A percentile compares a stretch with the other conserved stretches of the same genome.
These are phyloP conservation scores for Ahaetulla prasina DNA, from an alignment of 2,113 vertebrate species.

Conservation along the genomic window DNA sequence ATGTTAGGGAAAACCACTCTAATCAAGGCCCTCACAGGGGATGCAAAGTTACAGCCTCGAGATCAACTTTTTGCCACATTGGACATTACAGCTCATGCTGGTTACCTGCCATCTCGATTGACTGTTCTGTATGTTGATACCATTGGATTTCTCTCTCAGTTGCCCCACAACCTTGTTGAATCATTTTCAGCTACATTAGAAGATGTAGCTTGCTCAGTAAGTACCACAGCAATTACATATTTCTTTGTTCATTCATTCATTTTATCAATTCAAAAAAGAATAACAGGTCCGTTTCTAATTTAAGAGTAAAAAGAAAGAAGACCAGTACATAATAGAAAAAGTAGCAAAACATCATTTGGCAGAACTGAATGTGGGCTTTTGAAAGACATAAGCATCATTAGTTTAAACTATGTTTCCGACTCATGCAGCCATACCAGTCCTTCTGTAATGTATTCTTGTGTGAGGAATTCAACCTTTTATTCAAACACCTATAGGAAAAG, in stretches of 20 bases:
- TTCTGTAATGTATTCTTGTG: not conserved
- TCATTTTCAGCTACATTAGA: constrained; percentile 91
- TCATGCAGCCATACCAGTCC: not conserved
- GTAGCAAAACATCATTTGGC: not conserved
- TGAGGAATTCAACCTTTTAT: not conserved
- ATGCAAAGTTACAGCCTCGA: constrained; percentile 73
- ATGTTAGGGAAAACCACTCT: constrained; percentile 88
- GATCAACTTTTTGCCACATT: constrained; percentile 90
- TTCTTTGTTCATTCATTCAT: not conserved
- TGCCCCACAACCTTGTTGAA: constrained; percentile 87
- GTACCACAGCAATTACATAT: constrained; percentile 17
- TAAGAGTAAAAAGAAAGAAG: not conserved
- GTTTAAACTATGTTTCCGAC: not conserved
- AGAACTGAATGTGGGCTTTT: accelerated
- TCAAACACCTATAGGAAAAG: not conserved
- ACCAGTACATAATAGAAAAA: not conserved
- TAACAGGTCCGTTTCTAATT: not conserved
- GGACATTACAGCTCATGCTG: constrained; percentile 87
- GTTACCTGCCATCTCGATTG: constrained; percentile 77
- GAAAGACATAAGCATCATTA: constrained; percentile 7
- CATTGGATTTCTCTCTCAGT: constrained; percentile 91
- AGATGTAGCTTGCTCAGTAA: constrained; percentile 85
- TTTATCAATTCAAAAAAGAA: not conserved
- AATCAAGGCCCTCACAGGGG: constrained; percentile 87
- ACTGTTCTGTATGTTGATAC: constrained; percentile 87